A percentile compares a stretch with the other conserved stretches of the same genome.
Evolutionary conservation across 1,140 invertebrate species (phyloP).

Genomic region (Vanessa atalanta): DNA sequence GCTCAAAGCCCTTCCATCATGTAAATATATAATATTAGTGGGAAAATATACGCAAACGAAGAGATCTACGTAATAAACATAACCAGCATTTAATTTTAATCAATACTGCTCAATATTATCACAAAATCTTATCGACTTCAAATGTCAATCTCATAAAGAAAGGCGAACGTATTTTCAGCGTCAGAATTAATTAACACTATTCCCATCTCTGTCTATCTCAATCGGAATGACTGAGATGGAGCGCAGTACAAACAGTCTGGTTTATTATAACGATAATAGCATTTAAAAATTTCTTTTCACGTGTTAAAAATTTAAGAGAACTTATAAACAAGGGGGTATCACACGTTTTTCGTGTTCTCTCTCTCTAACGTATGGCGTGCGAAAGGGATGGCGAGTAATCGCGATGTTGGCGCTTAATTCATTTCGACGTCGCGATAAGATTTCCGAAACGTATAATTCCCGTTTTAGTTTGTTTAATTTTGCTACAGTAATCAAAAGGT

Average conservation of each 20-base stretch:
- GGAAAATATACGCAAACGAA: too few species aligned
- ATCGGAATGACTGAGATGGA: neutral
- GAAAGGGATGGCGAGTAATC: slow-evolving; percentile 30
- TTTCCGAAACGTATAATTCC: slow-evolving; percentile 47
- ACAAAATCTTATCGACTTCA: too few species aligned
- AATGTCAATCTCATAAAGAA: neutral
- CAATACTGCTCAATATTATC: too few species aligned
- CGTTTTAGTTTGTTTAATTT: slow-evolving; percentile 58
- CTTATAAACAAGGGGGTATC: slow-evolving; percentile 17
- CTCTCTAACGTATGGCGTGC: slow-evolving; percentile 15
- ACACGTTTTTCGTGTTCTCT: slow-evolving; percentile 11
- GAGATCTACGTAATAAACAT: too few species aligned
- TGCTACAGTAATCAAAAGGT: slow-evolving; percentile 46
- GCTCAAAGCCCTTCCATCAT: too few species aligned
- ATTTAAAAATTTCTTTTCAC: slow-evolving; percentile 9
- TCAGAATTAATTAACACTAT: slow-evolving; percentile 4
- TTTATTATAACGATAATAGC: slow-evolving; percentile 7
- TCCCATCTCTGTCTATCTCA: neutral
- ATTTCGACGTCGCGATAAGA: slow-evolving; percentile 53
- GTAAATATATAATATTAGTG: too few species aligned
- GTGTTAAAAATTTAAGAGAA: slow-evolving; percentile 13
- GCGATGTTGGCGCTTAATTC: slow-evolving; percentile 50
- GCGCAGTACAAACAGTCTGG: neutral
- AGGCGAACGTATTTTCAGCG: neutral
- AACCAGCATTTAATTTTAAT: too few species aligned